Evolutionary conservation across 1,140 invertebrate genomes (phyloP), one percentile per base, ranked within the genome.

Genomic region (Lysiphlebus fabarum): DNA sequence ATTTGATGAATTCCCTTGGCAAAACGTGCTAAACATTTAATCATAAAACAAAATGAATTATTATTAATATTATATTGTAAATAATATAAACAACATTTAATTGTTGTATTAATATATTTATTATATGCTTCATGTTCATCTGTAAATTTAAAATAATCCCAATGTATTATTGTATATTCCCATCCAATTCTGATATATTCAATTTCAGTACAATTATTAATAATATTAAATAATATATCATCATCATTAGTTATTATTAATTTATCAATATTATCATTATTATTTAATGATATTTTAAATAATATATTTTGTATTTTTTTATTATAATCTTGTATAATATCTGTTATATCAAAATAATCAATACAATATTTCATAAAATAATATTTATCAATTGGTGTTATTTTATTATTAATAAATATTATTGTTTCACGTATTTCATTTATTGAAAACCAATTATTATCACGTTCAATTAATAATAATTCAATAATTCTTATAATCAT

Each of bases 381-480:
- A 33, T 65, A 44, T 51, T 65, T 69, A 48, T 77, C 72, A 6
- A 74, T 55, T n/a, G 75, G 74, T 38, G n/a, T n/a, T n/a, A n/a
- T 72, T 62, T 0, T 73, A 26, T 4, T 61, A 41, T 70, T 59
- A 2, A 74, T 49, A 7, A 51, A 6, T 6, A 55, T 10, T 4
- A 62, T 41, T 2, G 65, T 65, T 1, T 40, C 17, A 7, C 12
- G 38, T 12, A 11, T 53, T 3, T 43, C 36, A 5, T 26, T 36
- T 12, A 4, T 10, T 8, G 50, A 2, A 2, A 61, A 7, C 26
- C 40, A 26, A n/a, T 49, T 53, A 33, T 26, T 4, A 26, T 62
- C 42, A 6, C 36, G 14, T 14, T 51, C 37, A 12, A 38, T 10
- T 38, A 67, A 7, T 5, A 61, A 26, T 33, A 58, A 49, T 5